phyloP scores from a whole-genome alignment of 2,888 invertebrate genomes.

The Epinotia demarniana region DNA sequence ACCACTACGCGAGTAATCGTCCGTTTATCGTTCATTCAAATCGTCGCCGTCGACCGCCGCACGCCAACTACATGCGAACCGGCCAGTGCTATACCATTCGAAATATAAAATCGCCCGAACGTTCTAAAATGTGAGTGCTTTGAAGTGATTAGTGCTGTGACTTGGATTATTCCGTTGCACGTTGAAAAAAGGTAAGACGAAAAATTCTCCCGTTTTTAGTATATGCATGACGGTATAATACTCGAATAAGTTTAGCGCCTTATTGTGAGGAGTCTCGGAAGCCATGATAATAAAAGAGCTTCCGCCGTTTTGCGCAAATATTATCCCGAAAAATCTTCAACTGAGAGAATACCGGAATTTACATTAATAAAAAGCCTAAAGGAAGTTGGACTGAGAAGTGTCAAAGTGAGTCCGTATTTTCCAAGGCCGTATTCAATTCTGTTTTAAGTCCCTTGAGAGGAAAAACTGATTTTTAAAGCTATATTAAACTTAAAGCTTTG shows the following conservation, averaged over 20 bases:
- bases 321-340: constrained; percentile 31
- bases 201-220: constrained; percentile 21
- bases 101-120: constrained; percentile 13
- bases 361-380: constrained; percentile 25
- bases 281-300: constrained; percentile 42
- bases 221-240: constrained; percentile 33
- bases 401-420: constrained; percentile 26
- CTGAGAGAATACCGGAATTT: constrained; percentile 31
- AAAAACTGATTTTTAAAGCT: not conserved
- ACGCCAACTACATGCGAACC: constrained; percentile 51
- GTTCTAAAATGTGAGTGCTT: constrained; percentile 24
- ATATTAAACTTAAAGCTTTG: constrained; percentile 12
- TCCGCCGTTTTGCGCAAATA: constrained; percentile 36
- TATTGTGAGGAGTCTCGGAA: constrained; percentile 37
- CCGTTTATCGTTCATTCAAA: constrained; percentile 63
- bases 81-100: constrained; percentile 38
- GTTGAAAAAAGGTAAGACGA: constrained; percentile 22
- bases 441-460: not conserved
- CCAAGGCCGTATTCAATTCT: constrained; percentile 8
- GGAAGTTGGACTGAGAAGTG: constrained; percentile 27
- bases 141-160: constrained; percentile 31
- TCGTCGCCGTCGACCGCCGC: constrained; percentile 49
- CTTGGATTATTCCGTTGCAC: constrained; percentile 28
- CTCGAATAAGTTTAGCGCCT: constrained; percentile 37
- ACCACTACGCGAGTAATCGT: constrained; percentile 67